Percentiles rank a stretch among this genome's conserved stretches.
phyloP scores from a whole-genome alignment of 2,113 vertebrate species.

The Pelvicachromis taeniatus region DNA sequence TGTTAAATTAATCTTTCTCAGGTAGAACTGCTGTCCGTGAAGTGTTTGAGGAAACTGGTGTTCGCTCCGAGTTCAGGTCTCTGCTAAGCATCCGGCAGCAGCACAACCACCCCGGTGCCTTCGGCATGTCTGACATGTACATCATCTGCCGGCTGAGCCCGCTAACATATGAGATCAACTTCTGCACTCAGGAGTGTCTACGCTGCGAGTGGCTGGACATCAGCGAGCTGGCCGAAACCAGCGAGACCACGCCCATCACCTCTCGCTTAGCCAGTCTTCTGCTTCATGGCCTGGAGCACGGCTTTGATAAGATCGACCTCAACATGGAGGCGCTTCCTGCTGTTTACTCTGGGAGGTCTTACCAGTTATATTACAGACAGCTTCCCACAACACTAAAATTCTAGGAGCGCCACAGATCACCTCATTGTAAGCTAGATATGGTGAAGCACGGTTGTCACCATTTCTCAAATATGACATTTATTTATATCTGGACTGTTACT shows the following conservation, averaged over 20 bases:
- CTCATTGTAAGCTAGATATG: background rate
- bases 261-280: slow-evolving; percentile 80
- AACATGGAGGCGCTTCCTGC: slow-evolving; percentile 80
- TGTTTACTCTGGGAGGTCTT: slow-evolving; percentile 80
- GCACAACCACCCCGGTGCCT: slow-evolving; percentile 85
- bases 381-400: slow-evolving; percentile 57
- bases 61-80: slow-evolving; percentile 86
- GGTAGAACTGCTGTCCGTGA: slow-evolving; percentile 90
- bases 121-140: slow-evolving; percentile 91
- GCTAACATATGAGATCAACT: slow-evolving; percentile 78
- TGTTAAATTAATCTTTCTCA: background rate
- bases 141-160: slow-evolving; percentile 87
- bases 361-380: slow-evolving; percentile 85
- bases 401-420: background rate
- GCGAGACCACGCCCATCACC: slow-evolving; percentile 81
- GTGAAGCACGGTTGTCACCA: background rate
- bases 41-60: slow-evolving; percentile 92
- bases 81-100: slow-evolving; percentile 91
- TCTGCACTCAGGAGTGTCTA: slow-evolving; percentile 87
- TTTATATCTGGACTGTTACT: slow-evolving; percentile 14
- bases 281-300: slow-evolving; percentile 77
- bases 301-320: slow-evolving; percentile 85
- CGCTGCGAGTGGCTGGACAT: slow-evolving; percentile 88
- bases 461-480: slow-evolving; percentile 7
- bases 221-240: slow-evolving; percentile 64